These are phyloP conservation scores for Corapipo altera DNA, from an alignment of 2,113 vertebrate species.

Conservation along the genomic window DNA sequence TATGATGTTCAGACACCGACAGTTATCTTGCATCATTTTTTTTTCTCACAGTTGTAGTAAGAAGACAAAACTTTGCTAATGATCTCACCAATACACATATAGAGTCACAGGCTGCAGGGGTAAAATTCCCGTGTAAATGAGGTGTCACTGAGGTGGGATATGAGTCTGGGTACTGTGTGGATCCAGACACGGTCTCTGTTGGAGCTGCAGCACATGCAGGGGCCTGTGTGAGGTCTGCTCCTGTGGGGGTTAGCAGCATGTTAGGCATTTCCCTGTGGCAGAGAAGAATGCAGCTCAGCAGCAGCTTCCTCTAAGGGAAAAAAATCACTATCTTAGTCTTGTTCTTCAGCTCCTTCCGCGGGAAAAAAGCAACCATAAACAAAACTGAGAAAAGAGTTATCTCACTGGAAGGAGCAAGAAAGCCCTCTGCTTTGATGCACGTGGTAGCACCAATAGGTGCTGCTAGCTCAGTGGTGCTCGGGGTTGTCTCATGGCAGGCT, in stretches of 20 bases:
- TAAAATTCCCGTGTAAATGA: background rate
- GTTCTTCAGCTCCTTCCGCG: background rate
- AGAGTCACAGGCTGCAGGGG: background rate
- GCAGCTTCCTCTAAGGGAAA: background rate
- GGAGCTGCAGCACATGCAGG: background rate
- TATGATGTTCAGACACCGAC: background rate
- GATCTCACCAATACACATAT: background rate
- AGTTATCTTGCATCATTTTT: background rate
- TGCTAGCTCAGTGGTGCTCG: background rate
- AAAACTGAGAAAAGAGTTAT: background rate
- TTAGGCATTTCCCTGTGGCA: background rate
- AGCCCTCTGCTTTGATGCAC: background rate
- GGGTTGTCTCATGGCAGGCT: background rate
- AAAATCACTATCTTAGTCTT: background rate
- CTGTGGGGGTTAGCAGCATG: accelerated
- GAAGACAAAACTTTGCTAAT: background rate
- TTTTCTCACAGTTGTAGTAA: background rate
- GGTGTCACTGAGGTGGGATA: background rate
- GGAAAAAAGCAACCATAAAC: background rate
- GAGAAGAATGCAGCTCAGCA: background rate
- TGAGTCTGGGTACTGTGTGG: background rate
- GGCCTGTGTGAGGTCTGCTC: background rate
- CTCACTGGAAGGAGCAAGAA: background rate
- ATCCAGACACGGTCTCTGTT: background rate
- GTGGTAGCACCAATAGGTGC: background rate